These are phyloP conservation scores for Pantherophis vulpinus DNA, from an alignment of 2,797 vertebrate species.

Conservation along the genomic window DNA sequence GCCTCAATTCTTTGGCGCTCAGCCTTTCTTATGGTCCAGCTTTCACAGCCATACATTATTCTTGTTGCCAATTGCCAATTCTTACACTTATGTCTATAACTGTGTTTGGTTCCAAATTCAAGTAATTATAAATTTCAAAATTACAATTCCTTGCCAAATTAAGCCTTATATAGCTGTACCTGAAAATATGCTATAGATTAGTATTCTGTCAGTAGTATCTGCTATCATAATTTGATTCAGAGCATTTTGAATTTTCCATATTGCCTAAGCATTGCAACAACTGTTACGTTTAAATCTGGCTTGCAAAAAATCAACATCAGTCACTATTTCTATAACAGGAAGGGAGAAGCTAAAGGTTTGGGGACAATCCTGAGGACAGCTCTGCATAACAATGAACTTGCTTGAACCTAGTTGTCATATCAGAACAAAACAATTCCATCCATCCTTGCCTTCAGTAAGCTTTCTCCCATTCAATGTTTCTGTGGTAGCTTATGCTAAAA, in stretches of 20 bases:
- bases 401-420: not conserved
- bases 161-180: not conserved
- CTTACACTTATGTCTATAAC: not conserved
- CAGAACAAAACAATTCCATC: not conserved
- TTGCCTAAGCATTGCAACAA: not conserved
- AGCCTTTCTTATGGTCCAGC: too few relatives aligned
- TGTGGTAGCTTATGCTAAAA: not conserved
- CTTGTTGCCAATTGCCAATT: not conserved
- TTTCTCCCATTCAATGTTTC: not conserved
- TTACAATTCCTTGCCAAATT: not conserved
- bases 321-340: conserved; percentile 5
- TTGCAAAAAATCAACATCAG: not conserved
- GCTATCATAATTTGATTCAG: not conserved
- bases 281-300: not conserved
- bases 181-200: not conserved
- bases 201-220: not conserved
- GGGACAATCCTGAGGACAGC: not conserved
- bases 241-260: not conserved
- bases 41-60: too few relatives aligned
- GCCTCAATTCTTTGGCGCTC: too few relatives aligned
- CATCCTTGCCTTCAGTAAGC: not conserved
- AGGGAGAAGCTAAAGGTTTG: not conserved
- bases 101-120: not conserved
- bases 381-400: not conserved
- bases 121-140: not conserved